Conservation (phyloP, 2,888 invertebrate genomes). For the Mesorhabditis spiculigera region DNA sequence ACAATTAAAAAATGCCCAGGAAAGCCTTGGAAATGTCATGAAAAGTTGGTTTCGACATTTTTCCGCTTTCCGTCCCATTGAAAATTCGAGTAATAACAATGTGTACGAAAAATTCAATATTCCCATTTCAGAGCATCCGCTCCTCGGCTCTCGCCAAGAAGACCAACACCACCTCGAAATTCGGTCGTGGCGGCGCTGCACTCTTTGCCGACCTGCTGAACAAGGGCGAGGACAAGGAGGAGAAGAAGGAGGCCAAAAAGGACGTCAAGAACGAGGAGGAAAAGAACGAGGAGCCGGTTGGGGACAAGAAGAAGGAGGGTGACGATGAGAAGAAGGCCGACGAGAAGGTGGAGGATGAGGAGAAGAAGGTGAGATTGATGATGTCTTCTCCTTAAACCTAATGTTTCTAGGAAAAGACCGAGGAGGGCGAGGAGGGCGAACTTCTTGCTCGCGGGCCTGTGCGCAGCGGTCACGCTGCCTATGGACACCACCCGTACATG, state of each 20-base stretch:
- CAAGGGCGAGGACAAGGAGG: constrained; percentile 21
- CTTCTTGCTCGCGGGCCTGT: constrained; percentile 54
- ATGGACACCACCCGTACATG: constrained; percentile 32
- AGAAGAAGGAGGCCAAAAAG: constrained; percentile 16
- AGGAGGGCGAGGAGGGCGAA: constrained; percentile 29
- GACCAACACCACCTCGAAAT: constrained; percentile 54
- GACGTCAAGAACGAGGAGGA: constrained; percentile 13
- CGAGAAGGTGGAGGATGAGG: constrained; percentile 16
- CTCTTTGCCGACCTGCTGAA: constrained; percentile 47
- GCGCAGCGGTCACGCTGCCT: constrained; percentile 24
- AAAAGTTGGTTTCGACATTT: too few species aligned
- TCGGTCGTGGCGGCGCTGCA: constrained; percentile 40
- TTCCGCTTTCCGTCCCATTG: too few species aligned
- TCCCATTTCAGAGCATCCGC: constrained; percentile 44
- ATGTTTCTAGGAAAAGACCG: too few species aligned
- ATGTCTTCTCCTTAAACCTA: constrained; percentile 7
- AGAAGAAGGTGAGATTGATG: constrained; percentile 12
- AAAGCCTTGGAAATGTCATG: too few species aligned
- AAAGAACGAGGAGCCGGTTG: constrained; percentile 17
- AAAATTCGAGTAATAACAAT: too few species aligned
- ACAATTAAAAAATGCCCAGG: too few species aligned
- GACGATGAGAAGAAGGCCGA: constrained; percentile 10
- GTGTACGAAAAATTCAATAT: too few species aligned
- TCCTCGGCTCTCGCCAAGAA: constrained; percentile 54
- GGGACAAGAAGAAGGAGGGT: constrained; percentile 18